A percentile compares a stretch with the other conserved stretches of the same genome.
phyloP scores from a whole-genome alignment of 2,888 invertebrate species.

The Apoderus coryli region DNA sequence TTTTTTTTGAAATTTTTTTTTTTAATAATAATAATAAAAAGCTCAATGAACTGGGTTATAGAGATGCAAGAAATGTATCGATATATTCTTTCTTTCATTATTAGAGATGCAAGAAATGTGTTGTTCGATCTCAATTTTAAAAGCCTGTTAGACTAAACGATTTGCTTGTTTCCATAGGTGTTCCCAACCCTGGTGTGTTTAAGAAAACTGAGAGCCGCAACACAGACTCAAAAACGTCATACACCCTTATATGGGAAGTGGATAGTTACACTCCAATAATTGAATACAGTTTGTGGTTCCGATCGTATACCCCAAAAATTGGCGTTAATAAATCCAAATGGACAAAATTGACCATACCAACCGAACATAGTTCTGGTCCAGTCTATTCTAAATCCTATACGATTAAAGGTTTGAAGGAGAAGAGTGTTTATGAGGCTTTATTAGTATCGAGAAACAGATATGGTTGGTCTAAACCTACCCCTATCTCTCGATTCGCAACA shows the following conservation, averaged over 20 bases:
- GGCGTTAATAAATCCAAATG: constrained; percentile 40
- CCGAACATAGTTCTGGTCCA: constrained; percentile 49
- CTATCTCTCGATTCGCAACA: constrained; percentile 61
- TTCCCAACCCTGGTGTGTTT: constrained; percentile 53
- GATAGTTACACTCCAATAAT: constrained; percentile 69
- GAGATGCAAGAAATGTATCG: too few species aligned
- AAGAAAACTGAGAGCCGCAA: constrained; percentile 39
- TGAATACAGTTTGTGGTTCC: constrained; percentile 50
- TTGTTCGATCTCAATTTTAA: too few species aligned
- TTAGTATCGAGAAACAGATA: constrained; percentile 69
- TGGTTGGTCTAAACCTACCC: constrained; percentile 73
- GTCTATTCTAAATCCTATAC: constrained; percentile 65
- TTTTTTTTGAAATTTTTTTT: too few species aligned
- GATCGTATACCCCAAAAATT: constrained; percentile 36
- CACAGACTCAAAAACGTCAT: constrained; percentile 38
- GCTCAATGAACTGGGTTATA: too few species aligned
- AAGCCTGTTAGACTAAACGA: too few species aligned
- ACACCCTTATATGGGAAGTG: constrained; percentile 70
- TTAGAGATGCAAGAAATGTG: too few species aligned
- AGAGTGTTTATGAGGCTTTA: constrained; percentile 62
- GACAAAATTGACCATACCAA: constrained; percentile 56
- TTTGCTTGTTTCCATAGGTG: constrained; percentile 38
- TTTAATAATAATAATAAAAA: too few species aligned
- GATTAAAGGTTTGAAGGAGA: constrained; percentile 55
- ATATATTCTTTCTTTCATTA: too few species aligned